These are phyloP conservation scores for Muraenolepis orangiensis DNA, from an alignment of 2,797 vertebrate genomes.

Conservation along the genomic window DNA sequence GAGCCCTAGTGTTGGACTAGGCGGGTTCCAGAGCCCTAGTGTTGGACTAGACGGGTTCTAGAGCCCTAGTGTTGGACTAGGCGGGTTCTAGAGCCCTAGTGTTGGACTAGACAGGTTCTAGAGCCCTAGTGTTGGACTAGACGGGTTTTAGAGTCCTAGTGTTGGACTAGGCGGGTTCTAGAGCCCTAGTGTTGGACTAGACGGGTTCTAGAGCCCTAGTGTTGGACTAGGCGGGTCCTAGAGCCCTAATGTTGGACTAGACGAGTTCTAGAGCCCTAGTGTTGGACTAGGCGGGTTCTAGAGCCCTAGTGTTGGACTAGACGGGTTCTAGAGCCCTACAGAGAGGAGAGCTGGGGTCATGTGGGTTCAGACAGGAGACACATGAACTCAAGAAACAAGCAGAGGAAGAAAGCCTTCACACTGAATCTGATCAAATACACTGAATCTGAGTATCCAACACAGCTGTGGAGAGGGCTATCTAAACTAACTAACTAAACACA, in stretches of 20 bases:
- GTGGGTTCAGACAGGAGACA: neutral
- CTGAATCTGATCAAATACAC: neutral
- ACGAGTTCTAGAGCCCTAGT: too few species aligned
- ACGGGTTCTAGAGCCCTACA: constrained; percentile 28
- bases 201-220: too few species aligned
- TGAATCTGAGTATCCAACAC: neutral
- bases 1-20: constrained; percentile 49
- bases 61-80: constrained; percentile 49
- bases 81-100: too few species aligned
- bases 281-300: too few species aligned
- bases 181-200: constrained; percentile 49
- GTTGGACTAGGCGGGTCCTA: too few species aligned
- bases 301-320: constrained; percentile 49
- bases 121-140: constrained; percentile 49
- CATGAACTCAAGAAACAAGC: too few species aligned
- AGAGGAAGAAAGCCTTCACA: neutral
- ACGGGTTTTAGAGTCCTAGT: too few species aligned
- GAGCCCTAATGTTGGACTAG: constrained; percentile 49
- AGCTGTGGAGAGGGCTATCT: neutral
- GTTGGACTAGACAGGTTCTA: constrained; percentile 49
- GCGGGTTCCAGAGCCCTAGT: too few species aligned
- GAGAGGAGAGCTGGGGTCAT: neutral
- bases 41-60: constrained; percentile 49
- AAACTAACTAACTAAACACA: neutral
- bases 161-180: too few species aligned